Evolutionary conservation across 2,797 vertebrate genomes (phyloP), one percentile per base, ranked within the genome.

Genomic region (Enteromius radiatus): DNA sequence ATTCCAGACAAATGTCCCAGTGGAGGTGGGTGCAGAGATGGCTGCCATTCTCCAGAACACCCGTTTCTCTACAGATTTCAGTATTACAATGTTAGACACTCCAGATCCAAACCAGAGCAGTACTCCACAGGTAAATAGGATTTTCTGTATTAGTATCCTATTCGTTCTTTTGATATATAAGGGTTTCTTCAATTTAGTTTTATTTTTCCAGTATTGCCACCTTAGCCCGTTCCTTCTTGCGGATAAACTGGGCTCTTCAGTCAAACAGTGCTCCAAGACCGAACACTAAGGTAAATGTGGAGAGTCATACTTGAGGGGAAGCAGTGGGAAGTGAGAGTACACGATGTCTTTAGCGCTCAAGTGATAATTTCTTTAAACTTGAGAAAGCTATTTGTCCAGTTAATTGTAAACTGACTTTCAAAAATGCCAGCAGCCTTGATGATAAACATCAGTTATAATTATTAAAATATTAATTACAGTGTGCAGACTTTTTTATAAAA

Each of bases 141-240:
- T 17, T 15, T 75, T 4, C 23, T 17, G 33, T 41, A 9, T 15
- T 2, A 4, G 5, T 5, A 11, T 14, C 26, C 4, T 15, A 61
- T 64, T 28, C 5, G 14, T 67, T 36, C 11, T 33, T 31, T 21
- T 17, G 17, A 21, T 33, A 52, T n/a, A 67, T 33, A 36, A n/a
- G 19, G 12, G 5, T 78, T 41, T 11, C n/a, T 76, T 76, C 5
- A 75, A 33, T 59, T 59, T 36, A 10, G 19, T 33, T 76, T 80
- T 63, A 47, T 65, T 74, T 78, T 74, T 79, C 54, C 78, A 95
- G 95, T 87, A 47, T 75, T 93, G 92, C 87, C 90, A 91, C 84
- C 92, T 95, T 68, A 92, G 84, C 82, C 94, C 94, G 0, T 95
- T 95, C 78, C 84, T 86, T 63, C 69, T 95, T 86, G 92, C 93